These are phyloP conservation scores for Paramormyrops kingsleyae DNA, from an alignment of 2,113 vertebrate species.

Conservation along the genomic window DNA sequence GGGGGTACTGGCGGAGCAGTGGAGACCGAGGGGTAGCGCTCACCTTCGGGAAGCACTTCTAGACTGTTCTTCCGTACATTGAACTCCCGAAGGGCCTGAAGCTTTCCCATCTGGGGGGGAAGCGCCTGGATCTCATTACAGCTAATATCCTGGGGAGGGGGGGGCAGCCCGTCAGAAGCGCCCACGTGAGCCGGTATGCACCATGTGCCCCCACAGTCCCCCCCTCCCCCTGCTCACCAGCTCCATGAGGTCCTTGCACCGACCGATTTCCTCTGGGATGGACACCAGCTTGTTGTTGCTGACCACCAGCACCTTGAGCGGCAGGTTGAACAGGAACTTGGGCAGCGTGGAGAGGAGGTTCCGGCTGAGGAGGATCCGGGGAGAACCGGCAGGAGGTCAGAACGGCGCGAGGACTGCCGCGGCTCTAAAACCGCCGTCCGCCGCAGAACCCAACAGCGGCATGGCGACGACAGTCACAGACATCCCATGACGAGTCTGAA, in stretches of 20 bases:
- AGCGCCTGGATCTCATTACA: slow-evolving; percentile 96
- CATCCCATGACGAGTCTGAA: background rate
- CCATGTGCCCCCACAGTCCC: background rate
- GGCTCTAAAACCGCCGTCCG: background rate
- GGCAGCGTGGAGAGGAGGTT: slow-evolving; percentile 92
- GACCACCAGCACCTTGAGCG: slow-evolving; percentile 92
- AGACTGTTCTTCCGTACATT: slow-evolving; percentile 96
- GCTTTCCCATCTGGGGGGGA: slow-evolving; percentile 87
- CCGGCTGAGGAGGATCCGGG: slow-evolving; percentile 69
- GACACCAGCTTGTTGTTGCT: slow-evolving; percentile 97
- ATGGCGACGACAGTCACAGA: background rate
- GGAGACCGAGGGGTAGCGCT: slow-evolving; percentile 31
- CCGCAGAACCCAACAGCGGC: background rate
- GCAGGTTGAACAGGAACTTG: slow-evolving; percentile 92
- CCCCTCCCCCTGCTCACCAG: slow-evolving; percentile 69
- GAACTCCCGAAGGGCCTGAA: slow-evolving; percentile 86
- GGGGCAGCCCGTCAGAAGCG: slow-evolving; percentile 5
- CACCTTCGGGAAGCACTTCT: slow-evolving; percentile 88
- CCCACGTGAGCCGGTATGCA: background rate
- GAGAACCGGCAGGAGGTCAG: background rate
- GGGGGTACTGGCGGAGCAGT: background rate
- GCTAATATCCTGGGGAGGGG: slow-evolving; percentile 80
- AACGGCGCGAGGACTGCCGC: background rate
- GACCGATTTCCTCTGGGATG: slow-evolving; percentile 94
- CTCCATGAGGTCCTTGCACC: slow-evolving; percentile 91